Base-by-base conservation (phyloP, 2,797 vertebrate species). In the Spinus pinus region DNA sequence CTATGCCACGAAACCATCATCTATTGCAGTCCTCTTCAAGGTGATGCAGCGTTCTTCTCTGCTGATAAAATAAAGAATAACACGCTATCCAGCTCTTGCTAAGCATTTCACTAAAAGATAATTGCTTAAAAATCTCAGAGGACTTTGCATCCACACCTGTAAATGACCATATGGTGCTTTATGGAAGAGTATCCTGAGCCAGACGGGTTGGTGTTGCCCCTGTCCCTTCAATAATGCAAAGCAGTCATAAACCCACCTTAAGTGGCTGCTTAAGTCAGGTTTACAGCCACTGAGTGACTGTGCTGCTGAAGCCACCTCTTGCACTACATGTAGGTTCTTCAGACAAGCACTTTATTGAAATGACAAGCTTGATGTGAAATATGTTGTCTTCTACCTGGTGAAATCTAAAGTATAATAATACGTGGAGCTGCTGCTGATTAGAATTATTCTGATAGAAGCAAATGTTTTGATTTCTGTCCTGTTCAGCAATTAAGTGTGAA, bases 401-500 rank as follows among this genome's bases (percentile, higher is more conserved):
- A 88, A 96, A 97, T 79, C 73, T 96, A 82, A 94, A 71, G 31
- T 73, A 56, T 47, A 94, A 39, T 42, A 92, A 86, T 93, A 95
- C 20, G 39, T 94, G 89, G 96, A 90, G 86, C 78, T 96, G 90
- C 90, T 96, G 58, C 91, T 93, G 90, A 86, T 49, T 83, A 86
- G 80, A 93, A 93, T 97, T 97, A 94, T 96, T 97, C 80, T 9
- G 37, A 95, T 56, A 93, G 90, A 96, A 97, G 88, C 70, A 97
- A 96, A 91, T 62, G 10, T 95, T 97, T 96, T 97, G 77, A 88
- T 95, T 97, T 82, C 86, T 93, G 74, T 96, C 91, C 85, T 94
- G 75, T 89, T 97, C 92, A 62, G 37, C 89, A 81, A 71, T 95
- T 97, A 96, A 95, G 75, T 84, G 79, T 81, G 82, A 93, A 69